These are phyloP conservation scores for Lasioglossum figueresi DNA, from an alignment of 2,888 invertebrate species.

Conservation along the genomic window DNA sequence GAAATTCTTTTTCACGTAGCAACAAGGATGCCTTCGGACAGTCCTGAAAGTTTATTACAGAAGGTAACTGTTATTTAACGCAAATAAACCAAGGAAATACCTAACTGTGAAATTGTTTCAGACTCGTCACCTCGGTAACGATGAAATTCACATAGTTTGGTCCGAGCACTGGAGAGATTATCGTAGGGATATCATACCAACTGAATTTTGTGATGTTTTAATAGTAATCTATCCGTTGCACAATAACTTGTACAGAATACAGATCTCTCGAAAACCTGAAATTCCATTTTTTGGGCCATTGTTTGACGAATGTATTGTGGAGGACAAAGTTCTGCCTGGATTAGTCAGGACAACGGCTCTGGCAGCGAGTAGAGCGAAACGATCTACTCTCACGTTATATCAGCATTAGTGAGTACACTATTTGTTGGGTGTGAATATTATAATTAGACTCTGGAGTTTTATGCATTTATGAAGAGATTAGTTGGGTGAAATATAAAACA, in stretches of 20 bases:
- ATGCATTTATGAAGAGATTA: no score
- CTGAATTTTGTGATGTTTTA: slow-evolving; percentile 99
- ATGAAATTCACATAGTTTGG: slow-evolving; percentile 99
- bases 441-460: neutral
- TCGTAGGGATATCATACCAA: slow-evolving; percentile 97
- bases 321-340: slow-evolving; percentile 90
- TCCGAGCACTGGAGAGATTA: slow-evolving; percentile 98
- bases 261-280: slow-evolving; percentile 88
- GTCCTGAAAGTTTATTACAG: slow-evolving; percentile 93
- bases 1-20: slow-evolving; percentile 99
- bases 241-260: slow-evolving; percentile 93
- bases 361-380: slow-evolving; percentile 95
- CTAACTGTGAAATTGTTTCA: slow-evolving; percentile 80
- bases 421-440: neutral
- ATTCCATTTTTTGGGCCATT: slow-evolving; percentile 98
- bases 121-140: slow-evolving; percentile 98
- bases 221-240: slow-evolving; percentile 97
- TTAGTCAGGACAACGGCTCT: slow-evolving; percentile 95
- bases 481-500: no score
- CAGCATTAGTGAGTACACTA: slow-evolving; percentile 91
- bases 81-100: neutral
- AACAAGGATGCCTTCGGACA: slow-evolving; percentile 97
- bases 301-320: slow-evolving; percentile 95
- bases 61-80: slow-evolving; percentile 86
- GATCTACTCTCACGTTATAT: slow-evolving; percentile 94